phyloP scores from a whole-genome alignment of 2,888 invertebrate genomes.

The Steromphala cineraria region DNA sequence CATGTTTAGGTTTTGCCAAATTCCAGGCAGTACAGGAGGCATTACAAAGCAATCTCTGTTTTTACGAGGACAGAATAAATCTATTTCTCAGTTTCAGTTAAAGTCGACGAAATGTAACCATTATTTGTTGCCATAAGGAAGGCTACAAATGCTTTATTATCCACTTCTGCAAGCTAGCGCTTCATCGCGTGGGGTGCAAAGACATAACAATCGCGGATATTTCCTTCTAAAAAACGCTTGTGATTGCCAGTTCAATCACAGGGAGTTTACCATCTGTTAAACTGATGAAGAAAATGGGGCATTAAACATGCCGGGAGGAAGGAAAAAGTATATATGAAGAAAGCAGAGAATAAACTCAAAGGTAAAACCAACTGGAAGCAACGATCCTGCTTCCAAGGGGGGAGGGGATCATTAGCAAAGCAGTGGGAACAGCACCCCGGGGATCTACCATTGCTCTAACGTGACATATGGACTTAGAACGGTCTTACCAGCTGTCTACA shows the following conservation, averaged over 20 bases:
- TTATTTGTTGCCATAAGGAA: neutral
- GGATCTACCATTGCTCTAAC: neutral
- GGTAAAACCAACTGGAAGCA: neutral
- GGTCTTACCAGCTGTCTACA: neutral
- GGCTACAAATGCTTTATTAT: neutral
- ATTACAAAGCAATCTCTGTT: neutral
- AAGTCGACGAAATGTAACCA: neutral
- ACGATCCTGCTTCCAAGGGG: neutral
- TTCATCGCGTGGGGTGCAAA: neutral
- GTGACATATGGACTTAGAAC: neutral
- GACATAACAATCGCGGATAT: slow-evolving; percentile 2
- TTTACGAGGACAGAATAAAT: neutral
- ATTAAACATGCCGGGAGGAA: neutral
- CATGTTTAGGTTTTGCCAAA: neutral
- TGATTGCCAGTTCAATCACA: neutral
- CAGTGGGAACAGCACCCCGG: neutral
- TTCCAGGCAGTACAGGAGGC: neutral
- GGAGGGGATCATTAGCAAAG: neutral
- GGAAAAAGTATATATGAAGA: neutral
- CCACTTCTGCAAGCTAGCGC: neutral
- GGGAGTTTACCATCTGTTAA: slow-evolving; percentile 8
- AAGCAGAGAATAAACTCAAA: neutral
- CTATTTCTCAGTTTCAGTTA: neutral
- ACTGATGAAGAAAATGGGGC: neutral
- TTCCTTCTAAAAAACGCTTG: neutral